Conservation (phyloP, 2,113 vertebrate species). For the Notothenia coriiceps region DNA sequence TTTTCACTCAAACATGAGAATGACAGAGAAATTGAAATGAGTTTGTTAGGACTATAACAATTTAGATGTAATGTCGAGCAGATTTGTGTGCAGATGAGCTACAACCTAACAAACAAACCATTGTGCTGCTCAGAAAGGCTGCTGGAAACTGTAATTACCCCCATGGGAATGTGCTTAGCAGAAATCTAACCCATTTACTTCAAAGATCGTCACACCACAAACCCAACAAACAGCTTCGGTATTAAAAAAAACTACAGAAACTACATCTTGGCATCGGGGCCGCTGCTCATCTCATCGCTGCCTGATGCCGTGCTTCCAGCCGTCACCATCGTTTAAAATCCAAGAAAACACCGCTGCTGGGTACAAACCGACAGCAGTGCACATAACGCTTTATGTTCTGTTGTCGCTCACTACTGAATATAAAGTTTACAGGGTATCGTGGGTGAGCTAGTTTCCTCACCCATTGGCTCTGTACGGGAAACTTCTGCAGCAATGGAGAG, state of each 20-base stretch:
- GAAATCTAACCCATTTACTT: slow-evolving; percentile 60
- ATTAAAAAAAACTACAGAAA: slow-evolving; percentile 30
- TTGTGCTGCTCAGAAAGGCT: slow-evolving; percentile 59
- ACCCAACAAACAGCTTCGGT: slow-evolving; percentile 42
- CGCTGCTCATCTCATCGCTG: slow-evolving; percentile 27
- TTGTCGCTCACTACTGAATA: slow-evolving; percentile 32
- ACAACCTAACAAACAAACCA: slow-evolving; percentile 58
- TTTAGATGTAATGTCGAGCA: slow-evolving; percentile 50
- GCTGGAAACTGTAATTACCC: slow-evolving; percentile 66
- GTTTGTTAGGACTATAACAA: slow-evolving; percentile 37
- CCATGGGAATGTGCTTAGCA: slow-evolving; percentile 57
- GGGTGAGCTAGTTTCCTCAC: slow-evolving; percentile 6
- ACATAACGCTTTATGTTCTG: slow-evolving; percentile 16
- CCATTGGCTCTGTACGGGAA: not conserved
- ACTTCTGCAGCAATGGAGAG: too few species aligned
- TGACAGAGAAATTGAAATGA: slow-evolving; percentile 9
- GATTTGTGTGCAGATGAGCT: slow-evolving; percentile 60
- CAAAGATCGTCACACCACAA: slow-evolving; percentile 61
- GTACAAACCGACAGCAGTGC: slow-evolving; percentile 1
- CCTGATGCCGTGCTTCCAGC: slow-evolving; percentile 43
- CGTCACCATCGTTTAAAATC: slow-evolving; percentile 49
- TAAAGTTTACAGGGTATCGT: slow-evolving; percentile 38
- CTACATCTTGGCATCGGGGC: slow-evolving; percentile 40
- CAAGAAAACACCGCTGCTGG: slow-evolving; percentile 31
- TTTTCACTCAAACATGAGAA: slow-evolving; percentile 43